These are phyloP conservation scores for Rhingia campestris DNA, from an alignment of 2,888 invertebrate species.

Conservation along the genomic window DNA sequence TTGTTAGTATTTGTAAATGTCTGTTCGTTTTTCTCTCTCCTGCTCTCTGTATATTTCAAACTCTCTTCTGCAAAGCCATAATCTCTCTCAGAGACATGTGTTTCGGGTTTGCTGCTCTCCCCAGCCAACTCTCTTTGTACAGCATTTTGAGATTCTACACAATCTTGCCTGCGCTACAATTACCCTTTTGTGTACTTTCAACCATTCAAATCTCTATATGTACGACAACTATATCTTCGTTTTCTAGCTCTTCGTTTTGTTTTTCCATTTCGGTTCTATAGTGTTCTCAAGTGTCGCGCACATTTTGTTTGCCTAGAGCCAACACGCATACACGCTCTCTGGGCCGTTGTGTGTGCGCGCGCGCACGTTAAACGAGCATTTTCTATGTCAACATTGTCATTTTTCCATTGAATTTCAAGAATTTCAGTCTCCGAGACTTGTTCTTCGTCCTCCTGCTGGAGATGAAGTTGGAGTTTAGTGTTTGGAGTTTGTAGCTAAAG, in stretches of 20 bases:
- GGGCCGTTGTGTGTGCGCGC: slow-evolving; percentile 41
- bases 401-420: slow-evolving; percentile 74
- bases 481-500: no score
- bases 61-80: slow-evolving; percentile 40
- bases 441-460: slow-evolving; percentile 57
- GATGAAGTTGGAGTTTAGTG: no score
- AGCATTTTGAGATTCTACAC: slow-evolving; percentile 42
- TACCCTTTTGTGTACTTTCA: slow-evolving; percentile 67
- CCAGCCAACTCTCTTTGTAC: slow-evolving; percentile 33
- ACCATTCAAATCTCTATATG: slow-evolving; percentile 55
- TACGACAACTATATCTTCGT: slow-evolving; percentile 7
- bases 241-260: slow-evolving; percentile 2
- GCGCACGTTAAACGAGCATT: slow-evolving; percentile 73
- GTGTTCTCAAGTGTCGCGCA: slow-evolving; percentile 72
- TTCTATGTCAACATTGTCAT: slow-evolving; percentile 75
- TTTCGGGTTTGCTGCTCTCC: slow-evolving; percentile 10
- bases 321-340: slow-evolving; percentile 69
- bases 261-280: slow-evolving; percentile 47
- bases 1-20: slow-evolving; percentile 53
- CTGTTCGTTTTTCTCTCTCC: slow-evolving; percentile 3
- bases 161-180: slow-evolving; percentile 67
- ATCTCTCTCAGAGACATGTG: slow-evolving; percentile 4
- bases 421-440: slow-evolving; percentile 69
- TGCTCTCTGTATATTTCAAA: slow-evolving; percentile 1
- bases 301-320: slow-evolving; percentile 73